Evolutionary conservation across 2,888 invertebrate genomes (phyloP).

Genomic region (Pediacus dermestoides): DNA sequence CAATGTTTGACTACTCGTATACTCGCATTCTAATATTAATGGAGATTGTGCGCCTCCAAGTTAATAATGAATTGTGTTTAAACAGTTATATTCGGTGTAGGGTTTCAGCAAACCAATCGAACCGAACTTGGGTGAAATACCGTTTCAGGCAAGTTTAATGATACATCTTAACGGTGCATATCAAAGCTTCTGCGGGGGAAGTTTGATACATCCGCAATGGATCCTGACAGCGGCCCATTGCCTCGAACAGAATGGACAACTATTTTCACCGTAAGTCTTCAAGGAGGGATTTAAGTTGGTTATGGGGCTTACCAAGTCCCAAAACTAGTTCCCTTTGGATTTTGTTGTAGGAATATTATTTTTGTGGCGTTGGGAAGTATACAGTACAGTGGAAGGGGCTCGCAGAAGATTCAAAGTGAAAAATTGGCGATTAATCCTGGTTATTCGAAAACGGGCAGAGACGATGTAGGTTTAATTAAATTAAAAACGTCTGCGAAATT

Average conservation of each 20-base stretch:
- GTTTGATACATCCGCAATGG: constrained; percentile 47
- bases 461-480: constrained; percentile 43
- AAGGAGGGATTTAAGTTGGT: too few species aligned
- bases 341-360: constrained; percentile 19
- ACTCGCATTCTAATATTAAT: too few species aligned
- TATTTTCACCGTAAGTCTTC: constrained; percentile 40
- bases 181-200: constrained; percentile 46
- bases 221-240: constrained; percentile 47
- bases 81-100: constrained; percentile 19
- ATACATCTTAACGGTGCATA: constrained; percentile 31
- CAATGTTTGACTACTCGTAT: too few species aligned
- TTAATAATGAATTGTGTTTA: background rate
- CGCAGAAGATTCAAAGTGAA: constrained; percentile 37
- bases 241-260: constrained; percentile 41
- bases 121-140: constrained; percentile 41
- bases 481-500: constrained; percentile 35
- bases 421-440: constrained; percentile 39
- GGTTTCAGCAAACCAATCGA: constrained; percentile 39
- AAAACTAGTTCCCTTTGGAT: too few species aligned
- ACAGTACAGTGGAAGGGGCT: constrained; percentile 37
- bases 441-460: constrained; percentile 37
- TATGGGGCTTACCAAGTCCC: too few species aligned
- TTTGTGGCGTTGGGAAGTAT: constrained; percentile 43
- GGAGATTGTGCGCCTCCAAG: too few species aligned
- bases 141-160: constrained; percentile 45